Evolutionary conservation across 2,113 vertebrate species (phyloP).

Genomic region (Hippopotamus amphibius): DNA sequence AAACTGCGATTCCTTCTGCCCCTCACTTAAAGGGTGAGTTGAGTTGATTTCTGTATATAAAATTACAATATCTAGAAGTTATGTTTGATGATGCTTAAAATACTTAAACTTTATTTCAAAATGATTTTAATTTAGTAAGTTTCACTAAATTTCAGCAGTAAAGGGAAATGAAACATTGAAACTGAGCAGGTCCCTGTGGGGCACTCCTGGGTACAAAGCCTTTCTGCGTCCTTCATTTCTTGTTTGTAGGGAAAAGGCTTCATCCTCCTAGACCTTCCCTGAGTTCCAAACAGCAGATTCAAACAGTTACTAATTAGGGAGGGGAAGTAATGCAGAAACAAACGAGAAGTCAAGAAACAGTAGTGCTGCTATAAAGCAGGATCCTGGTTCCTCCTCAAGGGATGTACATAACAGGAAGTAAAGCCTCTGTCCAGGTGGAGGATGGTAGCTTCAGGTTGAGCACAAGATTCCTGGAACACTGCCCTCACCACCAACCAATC

Average conservation of each 20-base stretch:
- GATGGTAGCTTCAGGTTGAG: no score
- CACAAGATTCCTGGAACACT: no score
- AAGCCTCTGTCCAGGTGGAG: no score
- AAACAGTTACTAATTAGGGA: no score
- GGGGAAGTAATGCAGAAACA: no score
- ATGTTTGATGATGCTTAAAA: background rate
- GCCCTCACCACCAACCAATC: no score
- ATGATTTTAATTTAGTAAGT: background rate
- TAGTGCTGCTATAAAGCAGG: no score
- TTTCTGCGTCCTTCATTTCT: background rate
- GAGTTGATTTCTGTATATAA: background rate
- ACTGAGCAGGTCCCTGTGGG: background rate
- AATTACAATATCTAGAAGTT: background rate
- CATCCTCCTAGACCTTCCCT: background rate
- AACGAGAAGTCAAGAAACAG: no score
- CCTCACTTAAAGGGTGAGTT: background rate
- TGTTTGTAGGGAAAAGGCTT: background rate
- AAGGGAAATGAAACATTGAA: background rate
- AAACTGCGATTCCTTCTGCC: background rate
- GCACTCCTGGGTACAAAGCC: background rate
- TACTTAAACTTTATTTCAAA: constrained; percentile 29
- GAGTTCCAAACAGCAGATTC: background rate
- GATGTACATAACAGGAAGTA: no score
- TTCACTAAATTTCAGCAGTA: background rate
- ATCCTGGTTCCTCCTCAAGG: no score